Evolutionary conservation across 2,888 invertebrate species (phyloP).

Genomic region (Amiota mariae): DNA sequence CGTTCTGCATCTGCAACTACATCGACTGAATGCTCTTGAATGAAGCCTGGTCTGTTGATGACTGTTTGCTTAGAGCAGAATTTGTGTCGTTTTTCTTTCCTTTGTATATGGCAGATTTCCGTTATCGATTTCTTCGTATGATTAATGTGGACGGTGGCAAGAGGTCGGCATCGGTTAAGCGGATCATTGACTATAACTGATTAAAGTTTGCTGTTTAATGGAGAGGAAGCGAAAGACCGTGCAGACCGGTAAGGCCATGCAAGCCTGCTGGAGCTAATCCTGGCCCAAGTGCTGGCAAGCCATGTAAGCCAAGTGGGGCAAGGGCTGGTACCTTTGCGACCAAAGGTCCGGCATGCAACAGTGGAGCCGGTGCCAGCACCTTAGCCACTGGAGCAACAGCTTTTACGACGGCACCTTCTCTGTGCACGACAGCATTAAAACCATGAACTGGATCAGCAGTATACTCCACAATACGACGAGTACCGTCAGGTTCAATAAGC

Average conservation of each 20-base stretch:
- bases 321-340: constrained; percentile 58
- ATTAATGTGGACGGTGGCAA: constrained; percentile 35
- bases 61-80: not conserved
- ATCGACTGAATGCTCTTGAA: constrained; percentile 31
- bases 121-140: constrained; percentile 21
- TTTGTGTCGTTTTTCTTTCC: constrained; percentile 26
- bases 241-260: constrained; percentile 34
- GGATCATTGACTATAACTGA: constrained; percentile 20
- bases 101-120: not conserved
- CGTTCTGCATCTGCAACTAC: constrained; percentile 47
- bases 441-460: constrained; percentile 77
- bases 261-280: constrained; percentile 6
- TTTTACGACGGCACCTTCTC: constrained; percentile 74
- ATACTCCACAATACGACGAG: constrained; percentile 76
- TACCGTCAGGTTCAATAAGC: constrained; percentile 76
- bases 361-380: constrained; percentile 61
- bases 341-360: constrained; percentile 54
- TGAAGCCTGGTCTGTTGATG: constrained; percentile 16
- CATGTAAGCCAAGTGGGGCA: constrained; percentile 25
- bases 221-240: constrained; percentile 43
- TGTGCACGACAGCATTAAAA: constrained; percentile 77
- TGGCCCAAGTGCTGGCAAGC: constrained; percentile 30
- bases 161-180: constrained; percentile 42
- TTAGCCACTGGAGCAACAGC: constrained; percentile 70
- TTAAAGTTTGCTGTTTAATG: constrained; percentile 52